A percentile compares a stretch with the other conserved stretches of the same genome.
Evolutionary conservation across 2,797 vertebrate species (phyloP).

Genomic region (Acipenser ruthenus): DNA sequence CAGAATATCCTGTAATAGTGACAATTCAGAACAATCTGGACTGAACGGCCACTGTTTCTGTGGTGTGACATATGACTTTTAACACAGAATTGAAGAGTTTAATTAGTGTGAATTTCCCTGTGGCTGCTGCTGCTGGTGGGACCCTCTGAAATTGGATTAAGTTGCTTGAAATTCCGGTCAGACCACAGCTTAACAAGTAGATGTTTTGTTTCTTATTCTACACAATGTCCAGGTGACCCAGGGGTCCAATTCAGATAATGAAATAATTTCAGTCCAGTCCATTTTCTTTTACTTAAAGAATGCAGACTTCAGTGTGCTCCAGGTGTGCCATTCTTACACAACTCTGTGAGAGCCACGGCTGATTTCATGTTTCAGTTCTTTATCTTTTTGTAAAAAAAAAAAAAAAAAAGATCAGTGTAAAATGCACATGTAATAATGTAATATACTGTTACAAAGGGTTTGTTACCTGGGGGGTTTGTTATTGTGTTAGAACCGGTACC

Average conservation of each 20-base stretch:
- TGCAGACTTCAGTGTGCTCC: constrained; percentile 41
- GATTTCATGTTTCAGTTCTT: too few relatives aligned
- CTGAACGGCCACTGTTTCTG: too few relatives aligned
- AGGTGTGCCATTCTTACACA: constrained; percentile 32
- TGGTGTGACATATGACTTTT: too few relatives aligned
- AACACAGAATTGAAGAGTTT: constrained; percentile 20
- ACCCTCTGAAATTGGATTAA: constrained; percentile 57
- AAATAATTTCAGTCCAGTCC: constrained; percentile 44
- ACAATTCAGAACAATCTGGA: too few relatives aligned
- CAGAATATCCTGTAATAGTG: too few relatives aligned
- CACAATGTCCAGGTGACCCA: constrained; percentile 37
- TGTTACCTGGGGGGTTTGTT: too few relatives aligned
- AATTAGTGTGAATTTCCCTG: constrained; percentile 47
- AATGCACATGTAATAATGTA: too few relatives aligned
- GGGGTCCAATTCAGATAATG: constrained; percentile 48
- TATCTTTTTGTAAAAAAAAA: too few relatives aligned
- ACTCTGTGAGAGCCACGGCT: constrained; percentile 14
- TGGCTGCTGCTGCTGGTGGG: constrained; percentile 39
- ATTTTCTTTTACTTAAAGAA: constrained; percentile 32
- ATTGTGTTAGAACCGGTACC: too few relatives aligned
- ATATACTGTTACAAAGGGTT: too few relatives aligned
- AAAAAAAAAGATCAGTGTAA: too few relatives aligned
- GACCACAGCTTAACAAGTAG: constrained; percentile 49
- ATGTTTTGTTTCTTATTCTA: constrained; percentile 38
- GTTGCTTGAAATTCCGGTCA: constrained; percentile 41